These are phyloP conservation scores for Eira barbara DNA, from an alignment of 2,113 vertebrate genomes.

Conservation along the genomic window DNA sequence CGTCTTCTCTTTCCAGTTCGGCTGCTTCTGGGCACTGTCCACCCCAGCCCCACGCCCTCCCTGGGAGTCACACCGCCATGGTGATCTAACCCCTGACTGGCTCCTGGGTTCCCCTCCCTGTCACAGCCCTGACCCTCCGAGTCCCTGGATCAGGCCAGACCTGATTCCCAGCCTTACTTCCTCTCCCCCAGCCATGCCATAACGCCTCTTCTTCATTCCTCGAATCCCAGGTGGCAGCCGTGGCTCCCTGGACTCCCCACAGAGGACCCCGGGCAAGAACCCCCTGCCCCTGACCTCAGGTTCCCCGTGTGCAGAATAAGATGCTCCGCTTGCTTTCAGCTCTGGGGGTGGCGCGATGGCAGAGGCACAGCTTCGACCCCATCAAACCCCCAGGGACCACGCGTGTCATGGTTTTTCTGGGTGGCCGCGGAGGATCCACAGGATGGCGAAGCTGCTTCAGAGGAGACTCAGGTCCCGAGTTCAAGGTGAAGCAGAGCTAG, in stretches of 20 bases:
- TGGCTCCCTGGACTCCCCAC: not conserved
- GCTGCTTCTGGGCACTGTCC: no score
- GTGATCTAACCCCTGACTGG: not conserved
- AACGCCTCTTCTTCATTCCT: not conserved
- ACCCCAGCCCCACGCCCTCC: not conserved
- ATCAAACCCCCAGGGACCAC: not conserved
- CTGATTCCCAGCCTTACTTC: not conserved
- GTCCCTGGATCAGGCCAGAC: not conserved
- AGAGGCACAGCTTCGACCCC: not conserved
- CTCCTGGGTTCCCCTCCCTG: not conserved
- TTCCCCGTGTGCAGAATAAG: not conserved
- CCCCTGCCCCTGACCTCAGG: not conserved
- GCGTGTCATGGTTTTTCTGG: accelerated
- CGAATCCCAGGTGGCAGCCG: no score
- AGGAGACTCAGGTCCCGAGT: not conserved
- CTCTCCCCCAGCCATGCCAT: not conserved
- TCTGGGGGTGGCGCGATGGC: not conserved
- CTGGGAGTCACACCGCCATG: not conserved
- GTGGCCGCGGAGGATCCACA: not conserved
- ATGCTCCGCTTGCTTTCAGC: no score
- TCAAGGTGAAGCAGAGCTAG: not conserved
- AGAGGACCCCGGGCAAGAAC: not conserved
- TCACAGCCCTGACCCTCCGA: not conserved
- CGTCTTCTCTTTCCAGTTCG: not conserved
- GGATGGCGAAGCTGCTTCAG: not conserved